Percentiles rank a stretch among this genome's conserved stretches.
Conservation (phyloP, 2,888 invertebrate species). For the Aquatica leii region DNA sequence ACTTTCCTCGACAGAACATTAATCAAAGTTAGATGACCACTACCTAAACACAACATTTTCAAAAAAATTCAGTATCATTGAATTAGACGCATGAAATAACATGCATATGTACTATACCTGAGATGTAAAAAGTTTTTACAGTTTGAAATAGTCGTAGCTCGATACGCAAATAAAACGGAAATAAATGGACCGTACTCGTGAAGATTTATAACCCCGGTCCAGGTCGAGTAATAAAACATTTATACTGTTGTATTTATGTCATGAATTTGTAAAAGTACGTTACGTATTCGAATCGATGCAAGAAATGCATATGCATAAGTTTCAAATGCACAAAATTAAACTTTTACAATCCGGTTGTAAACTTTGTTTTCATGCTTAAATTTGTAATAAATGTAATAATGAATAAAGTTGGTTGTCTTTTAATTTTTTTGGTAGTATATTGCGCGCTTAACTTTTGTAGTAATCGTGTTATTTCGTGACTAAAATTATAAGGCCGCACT, state of each 20-base stretch:
- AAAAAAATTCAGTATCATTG: neutral
- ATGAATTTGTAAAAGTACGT: conserved; percentile 33
- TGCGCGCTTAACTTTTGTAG: too few species aligned
- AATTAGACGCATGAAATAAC: conserved; percentile 20
- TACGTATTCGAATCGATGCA: conserved; percentile 15
- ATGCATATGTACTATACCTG: conserved; percentile 17
- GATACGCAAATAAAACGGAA: conserved; percentile 52
- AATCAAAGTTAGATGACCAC: neutral
- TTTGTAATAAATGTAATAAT: too few species aligned
- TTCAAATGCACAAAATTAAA: conserved; percentile 28
- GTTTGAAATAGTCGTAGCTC: conserved; percentile 34
- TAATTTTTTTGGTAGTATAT: too few species aligned
- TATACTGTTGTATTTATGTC: conserved; percentile 32
- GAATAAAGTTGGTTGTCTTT: too few species aligned
- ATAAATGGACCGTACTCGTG: conserved; percentile 52
- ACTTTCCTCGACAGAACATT: conserved; percentile 23
- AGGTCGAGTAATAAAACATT: conserved; percentile 48
- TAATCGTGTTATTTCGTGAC: conserved; percentile 29
- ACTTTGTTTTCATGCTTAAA: too few species aligned
- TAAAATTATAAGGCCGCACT: conserved; percentile 29
- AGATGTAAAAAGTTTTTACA: conserved; percentile 37
- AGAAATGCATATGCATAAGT: conserved; percentile 15
- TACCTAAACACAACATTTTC: neutral
- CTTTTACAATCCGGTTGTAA: conserved; percentile 24
- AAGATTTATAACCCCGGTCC: conserved; percentile 48